Evolutionary conservation across 2,888 invertebrate genomes (phyloP), one percentile per base, ranked within the genome.

Genomic region (Piscicola geometra): DNA sequence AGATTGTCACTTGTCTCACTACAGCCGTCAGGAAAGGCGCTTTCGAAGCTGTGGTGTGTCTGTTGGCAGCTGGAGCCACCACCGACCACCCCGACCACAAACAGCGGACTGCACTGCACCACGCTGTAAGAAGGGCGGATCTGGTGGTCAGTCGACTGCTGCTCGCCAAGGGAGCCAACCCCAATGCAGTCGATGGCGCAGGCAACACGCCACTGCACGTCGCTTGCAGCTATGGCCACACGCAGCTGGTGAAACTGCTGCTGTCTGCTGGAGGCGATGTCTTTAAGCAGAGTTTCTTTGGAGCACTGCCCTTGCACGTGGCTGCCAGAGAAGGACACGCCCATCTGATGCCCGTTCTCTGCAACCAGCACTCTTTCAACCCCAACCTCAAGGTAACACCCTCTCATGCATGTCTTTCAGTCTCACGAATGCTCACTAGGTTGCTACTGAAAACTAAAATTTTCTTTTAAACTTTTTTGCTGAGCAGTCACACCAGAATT

Each of bases 241-340:
- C 76, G 52, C 79, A 80, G 56, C 76, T 80, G 36, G 80, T 79
- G 5, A 79, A 79, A 71, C 71, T 80, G 28, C 73, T 80, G 32
- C 41, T 78, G 30, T 76, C 76, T 28, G 76, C 76, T 41, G 78
- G 78, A 5, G 77, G 73, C 0, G 80, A 80, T 50, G 35, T 78
- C 33, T 80, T 79, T 71, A 78, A 77, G 76, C 76, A 78, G 67
- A 80, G 79, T 21, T 77, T 76, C 41, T 77, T 76, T 52, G 80
- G 80, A 12, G 80, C 80, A 12, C 76, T 80, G 5, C 79, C 80
- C n/a, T 73, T 80, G 32, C 80, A 80, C 76, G 80, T 80, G 28
- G 80, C 80, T n/a, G 79, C 80, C 32, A 78, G 75, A 30, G 80
- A 80, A 70, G 80, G 80, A 12, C 80, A 80, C 67, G 47, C 77